Evolutionary conservation across 2,113 vertebrate genomes (phyloP).

Genomic region (Saguinus midas): DNA sequence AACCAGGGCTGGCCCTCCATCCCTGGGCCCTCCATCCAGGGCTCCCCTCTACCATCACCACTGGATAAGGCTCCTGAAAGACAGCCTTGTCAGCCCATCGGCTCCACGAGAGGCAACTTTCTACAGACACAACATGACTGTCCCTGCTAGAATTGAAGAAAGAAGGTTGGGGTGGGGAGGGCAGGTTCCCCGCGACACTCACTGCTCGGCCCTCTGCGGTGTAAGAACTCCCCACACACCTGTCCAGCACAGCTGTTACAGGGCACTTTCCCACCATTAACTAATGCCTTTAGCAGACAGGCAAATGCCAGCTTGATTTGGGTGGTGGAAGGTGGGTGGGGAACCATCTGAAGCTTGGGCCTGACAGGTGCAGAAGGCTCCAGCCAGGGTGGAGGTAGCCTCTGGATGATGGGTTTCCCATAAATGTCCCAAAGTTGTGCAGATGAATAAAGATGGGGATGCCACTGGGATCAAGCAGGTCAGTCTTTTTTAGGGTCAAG

Average conservation of each 20-base stretch:
- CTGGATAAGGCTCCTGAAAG: not conserved
- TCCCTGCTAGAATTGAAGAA: not conserved
- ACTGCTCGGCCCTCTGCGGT: rapidly evolving
- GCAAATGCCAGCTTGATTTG: not conserved
- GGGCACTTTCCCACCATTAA: not conserved
- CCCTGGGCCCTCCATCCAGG: not conserved
- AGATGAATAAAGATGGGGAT: not conserved
- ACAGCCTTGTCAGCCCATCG: not conserved
- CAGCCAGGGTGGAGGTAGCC: not conserved
- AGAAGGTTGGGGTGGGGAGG: not conserved
- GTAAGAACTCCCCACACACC: not conserved
- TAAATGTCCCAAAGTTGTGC: not conserved
- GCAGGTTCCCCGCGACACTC: rapidly evolving
- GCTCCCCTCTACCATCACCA: no score
- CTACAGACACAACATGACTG: not conserved
- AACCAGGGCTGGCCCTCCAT: not conserved
- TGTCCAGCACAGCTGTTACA: not conserved
- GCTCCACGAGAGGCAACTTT: rapidly evolving
- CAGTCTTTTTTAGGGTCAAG: not conserved
- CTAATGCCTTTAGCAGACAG: not conserved
- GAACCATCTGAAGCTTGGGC: no score
- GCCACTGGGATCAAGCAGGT: not conserved
- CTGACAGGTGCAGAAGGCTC: not conserved
- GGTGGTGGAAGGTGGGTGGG: not conserved
- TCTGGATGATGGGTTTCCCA: not conserved